Evolutionary conservation across 2,113 vertebrate species (phyloP), one percentile per base, ranked within the genome.

Genomic region (Phoxinus phoxinus): DNA sequence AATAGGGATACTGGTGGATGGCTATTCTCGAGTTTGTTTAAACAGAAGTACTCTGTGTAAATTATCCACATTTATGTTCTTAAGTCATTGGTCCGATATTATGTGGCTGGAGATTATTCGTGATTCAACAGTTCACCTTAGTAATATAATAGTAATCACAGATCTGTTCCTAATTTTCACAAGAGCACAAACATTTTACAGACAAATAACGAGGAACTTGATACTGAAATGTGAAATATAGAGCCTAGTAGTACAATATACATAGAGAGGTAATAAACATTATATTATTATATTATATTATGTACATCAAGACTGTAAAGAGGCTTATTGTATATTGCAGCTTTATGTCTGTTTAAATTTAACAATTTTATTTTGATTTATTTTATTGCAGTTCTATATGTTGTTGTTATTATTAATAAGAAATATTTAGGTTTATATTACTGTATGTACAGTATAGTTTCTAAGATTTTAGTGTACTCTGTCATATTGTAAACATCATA

Each of bases 31-130:
- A 10, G n/a, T 48, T 74, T 27, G n/a, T 25, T 19, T 51, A 21
- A 75, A 79, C 6, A 5, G 4, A 79, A 79, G 15, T 61, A 56
- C 35, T 79, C 21, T 6, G 2, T n/a, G 53, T 79, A 61, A 78
- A 78, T 41, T 2, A 59, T 59, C 76, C 51, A 37, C 51, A 78
- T 78, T 78, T 59, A 37, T 78, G 32, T 58, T 78, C 30, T 78
- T 78, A 37, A 79, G 76, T 61, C 61, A 79, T 79, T 41, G 53
- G 35, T 23, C 23, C 6, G 32, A 59, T 59, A 53, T 77, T 56
- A 77, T 37, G 51, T n/a, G 15, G 41, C 9, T 71, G 21, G 41
- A 71, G 67, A 71, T 74, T 46, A 74, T 74, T 61, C n/a, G 2
- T 21, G n/a, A 59, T 41, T 79, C 51, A 78, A 17, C 19, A 32